Evolutionary conservation across 2,888 invertebrate species (phyloP).

Genomic region (Meiosimyza decipiens): DNA sequence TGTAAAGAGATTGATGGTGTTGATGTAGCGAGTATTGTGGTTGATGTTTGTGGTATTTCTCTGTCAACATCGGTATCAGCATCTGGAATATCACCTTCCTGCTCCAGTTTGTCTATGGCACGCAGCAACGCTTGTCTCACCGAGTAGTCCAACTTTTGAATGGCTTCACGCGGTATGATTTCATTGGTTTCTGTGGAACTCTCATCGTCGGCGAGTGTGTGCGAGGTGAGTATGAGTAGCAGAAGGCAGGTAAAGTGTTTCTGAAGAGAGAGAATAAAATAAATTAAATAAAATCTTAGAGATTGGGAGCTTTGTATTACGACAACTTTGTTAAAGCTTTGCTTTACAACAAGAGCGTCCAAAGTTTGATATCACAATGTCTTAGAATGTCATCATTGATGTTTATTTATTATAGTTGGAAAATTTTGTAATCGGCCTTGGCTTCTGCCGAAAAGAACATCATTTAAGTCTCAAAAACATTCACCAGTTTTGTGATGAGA

Average conservation of each 20-base stretch:
- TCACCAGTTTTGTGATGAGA: no score
- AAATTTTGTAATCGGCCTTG: no score
- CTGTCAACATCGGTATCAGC: slow-evolving; percentile 56
- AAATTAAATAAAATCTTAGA: not conserved
- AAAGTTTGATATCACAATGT: no score
- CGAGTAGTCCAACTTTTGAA: slow-evolving; percentile 73
- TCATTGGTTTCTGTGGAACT: slow-evolving; percentile 63
- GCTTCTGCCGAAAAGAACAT: no score
- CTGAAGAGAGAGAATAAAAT: slow-evolving; percentile 10
- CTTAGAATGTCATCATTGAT: no score
- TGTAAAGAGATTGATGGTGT: not conserved
- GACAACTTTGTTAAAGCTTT: no score
- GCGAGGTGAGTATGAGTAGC: not conserved
- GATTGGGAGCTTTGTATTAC: not conserved
- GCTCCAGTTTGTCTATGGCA: slow-evolving; percentile 81
- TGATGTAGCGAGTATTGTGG: not conserved
- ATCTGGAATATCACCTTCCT: slow-evolving; percentile 66
- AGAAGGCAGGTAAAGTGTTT: slow-evolving; percentile 33
- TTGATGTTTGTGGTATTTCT: slow-evolving; percentile 1
- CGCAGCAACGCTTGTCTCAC: slow-evolving; percentile 80
- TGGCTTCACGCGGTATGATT: slow-evolving; percentile 70
- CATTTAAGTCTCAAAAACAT: no score
- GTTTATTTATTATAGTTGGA: no score
- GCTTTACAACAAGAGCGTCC: no score
- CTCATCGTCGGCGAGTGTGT: slow-evolving; percentile 46